phyloP scores from a whole-genome alignment of 2,888 invertebrate species.

The Eurytoma californica region DNA sequence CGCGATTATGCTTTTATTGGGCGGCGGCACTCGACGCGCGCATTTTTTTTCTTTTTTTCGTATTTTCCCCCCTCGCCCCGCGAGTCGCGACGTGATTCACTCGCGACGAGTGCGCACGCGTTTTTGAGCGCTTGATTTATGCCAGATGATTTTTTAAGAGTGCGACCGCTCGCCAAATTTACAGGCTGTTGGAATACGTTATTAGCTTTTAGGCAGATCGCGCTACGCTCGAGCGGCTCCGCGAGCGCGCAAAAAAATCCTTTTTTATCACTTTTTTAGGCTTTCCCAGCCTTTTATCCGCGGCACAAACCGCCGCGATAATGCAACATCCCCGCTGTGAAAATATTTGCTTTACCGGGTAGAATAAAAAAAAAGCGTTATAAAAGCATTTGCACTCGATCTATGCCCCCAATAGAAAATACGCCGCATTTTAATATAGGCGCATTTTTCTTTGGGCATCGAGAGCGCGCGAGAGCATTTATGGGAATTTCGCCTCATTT shows the following conservation, averaged over 20 bases:
- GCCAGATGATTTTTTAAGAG: conserved; percentile 47
- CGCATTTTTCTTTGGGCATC: too few species aligned
- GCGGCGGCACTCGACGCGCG: conserved; percentile 27
- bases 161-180: conserved; percentile 33
- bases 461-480: too few species aligned
- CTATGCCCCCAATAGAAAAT: too few species aligned
- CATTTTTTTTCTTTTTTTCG: neutral
- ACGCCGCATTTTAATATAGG: neutral
- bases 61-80: neutral
- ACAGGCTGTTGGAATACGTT: conserved; percentile 47
- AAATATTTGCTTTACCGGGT: conserved; percentile 16
- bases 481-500: too few species aligned
- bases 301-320: conserved; percentile 16
- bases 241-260: conserved; percentile 3
- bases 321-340: conserved; percentile 21
- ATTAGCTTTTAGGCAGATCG: conserved; percentile 47
- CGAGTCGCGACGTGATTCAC: conserved; percentile 33
- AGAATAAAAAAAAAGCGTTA: conserved; percentile 4
- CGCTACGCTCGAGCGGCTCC: neutral
- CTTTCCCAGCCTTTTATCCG: conserved; percentile 5
- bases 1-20: conserved; percentile 47
- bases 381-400: too few species aligned
- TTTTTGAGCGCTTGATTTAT: conserved; percentile 49
- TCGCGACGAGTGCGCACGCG: conserved; percentile 9
- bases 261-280: conserved; percentile 1